Evolutionary conservation across 1,140 invertebrate species (phyloP).

Genomic region (Musca vetustissima): DNA sequence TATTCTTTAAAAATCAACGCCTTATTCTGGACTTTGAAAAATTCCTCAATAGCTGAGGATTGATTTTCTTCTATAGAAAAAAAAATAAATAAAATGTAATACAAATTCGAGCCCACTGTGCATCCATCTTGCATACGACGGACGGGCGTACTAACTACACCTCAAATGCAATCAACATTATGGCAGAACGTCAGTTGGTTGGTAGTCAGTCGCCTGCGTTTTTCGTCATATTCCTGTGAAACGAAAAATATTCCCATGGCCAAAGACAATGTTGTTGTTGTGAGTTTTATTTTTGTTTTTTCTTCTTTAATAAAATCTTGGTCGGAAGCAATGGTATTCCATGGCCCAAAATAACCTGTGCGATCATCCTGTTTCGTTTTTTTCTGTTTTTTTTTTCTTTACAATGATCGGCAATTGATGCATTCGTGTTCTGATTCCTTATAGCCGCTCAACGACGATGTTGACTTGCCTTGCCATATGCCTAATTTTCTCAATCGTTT

Average conservation of each 20-base stretch:
- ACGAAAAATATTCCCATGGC: slow-evolving; percentile 12
- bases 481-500: slow-evolving; percentile 20
- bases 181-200: neutral
- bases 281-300: too few relatives aligned
- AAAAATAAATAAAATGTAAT: too few relatives aligned
- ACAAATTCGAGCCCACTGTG: neutral
- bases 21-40: too few relatives aligned
- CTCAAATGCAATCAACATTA: slow-evolving; percentile 1
- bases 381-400: neutral
- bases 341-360: too few relatives aligned
- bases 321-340: neutral
- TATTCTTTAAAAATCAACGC: too few relatives aligned
- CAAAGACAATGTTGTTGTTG: neutral
- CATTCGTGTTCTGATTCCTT: too few relatives aligned
- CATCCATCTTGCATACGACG: neutral
- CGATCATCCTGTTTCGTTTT: neutral
- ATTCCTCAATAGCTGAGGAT: too few relatives aligned
- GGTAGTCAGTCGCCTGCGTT: neutral
- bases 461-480: neutral
- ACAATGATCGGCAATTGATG: neutral
- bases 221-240: neutral
- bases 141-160: neutral
- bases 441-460: too few relatives aligned
- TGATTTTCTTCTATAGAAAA: too few relatives aligned
- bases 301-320: neutral